These are phyloP conservation scores for Cyprinella venusta DNA, from an alignment of 2,797 vertebrate genomes.

Conservation along the genomic window DNA sequence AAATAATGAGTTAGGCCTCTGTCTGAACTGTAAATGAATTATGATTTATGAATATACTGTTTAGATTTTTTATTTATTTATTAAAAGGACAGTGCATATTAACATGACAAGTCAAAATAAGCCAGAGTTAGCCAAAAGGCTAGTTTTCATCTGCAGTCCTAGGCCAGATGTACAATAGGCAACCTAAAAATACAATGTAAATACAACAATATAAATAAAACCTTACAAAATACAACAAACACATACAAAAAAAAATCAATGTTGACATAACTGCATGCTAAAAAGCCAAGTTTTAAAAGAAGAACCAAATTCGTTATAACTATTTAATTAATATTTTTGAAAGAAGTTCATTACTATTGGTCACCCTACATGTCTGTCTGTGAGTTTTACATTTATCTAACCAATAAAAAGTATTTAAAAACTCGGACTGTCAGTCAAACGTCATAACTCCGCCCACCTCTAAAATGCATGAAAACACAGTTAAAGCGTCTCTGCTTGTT, in stretches of 20 bases:
- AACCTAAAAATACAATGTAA: no score
- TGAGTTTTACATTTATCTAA: background rate
- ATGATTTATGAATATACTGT: background rate
- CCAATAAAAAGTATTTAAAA: background rate
- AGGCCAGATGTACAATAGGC: no score
- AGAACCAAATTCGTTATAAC: no score
- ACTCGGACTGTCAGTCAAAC: background rate
- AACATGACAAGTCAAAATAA: no score
- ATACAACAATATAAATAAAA: no score
- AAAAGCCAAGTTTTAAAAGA: no score
- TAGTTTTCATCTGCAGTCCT: no score
- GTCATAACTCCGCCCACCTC: background rate
- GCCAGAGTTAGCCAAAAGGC: no score
- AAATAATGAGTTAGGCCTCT: background rate
- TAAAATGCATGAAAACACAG: background rate
- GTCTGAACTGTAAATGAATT: background rate
- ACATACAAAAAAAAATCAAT: no score
- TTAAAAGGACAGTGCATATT: no score
- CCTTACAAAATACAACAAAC: no score
- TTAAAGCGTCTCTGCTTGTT: background rate
- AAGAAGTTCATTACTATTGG: background rate
- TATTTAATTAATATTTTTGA: background rate
- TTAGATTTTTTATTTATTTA: background rate
- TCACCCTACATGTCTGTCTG: background rate
- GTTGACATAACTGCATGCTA: no score